phyloP scores from a whole-genome alignment of 2,888 invertebrate species.

The Carcina quercana region DNA sequence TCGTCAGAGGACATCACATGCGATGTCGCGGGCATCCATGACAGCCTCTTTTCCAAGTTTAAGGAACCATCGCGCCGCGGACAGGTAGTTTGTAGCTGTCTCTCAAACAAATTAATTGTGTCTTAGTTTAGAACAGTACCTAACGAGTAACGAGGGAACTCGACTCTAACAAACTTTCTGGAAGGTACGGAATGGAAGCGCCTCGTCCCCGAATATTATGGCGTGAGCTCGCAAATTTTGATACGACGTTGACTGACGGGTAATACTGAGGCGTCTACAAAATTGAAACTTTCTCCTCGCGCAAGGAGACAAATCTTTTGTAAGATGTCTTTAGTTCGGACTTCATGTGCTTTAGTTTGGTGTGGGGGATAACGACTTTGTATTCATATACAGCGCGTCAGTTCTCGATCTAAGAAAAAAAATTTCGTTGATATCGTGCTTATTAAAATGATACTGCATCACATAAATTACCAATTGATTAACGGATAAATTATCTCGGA shows the following conservation, averaged over 20 bases:
- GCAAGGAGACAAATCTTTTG: conserved; percentile 14
- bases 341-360: neutral
- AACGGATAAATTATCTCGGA: too few relatives aligned
- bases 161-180: conserved; percentile 57
- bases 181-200: conserved; percentile 45
- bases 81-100: conserved; percentile 69
- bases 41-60: conserved; percentile 59
- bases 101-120: conserved; percentile 70
- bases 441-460: too few relatives aligned
- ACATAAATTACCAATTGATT: too few relatives aligned
- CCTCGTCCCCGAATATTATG: conserved; percentile 33
- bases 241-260: conserved; percentile 35
- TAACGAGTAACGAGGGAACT: conserved; percentile 57
- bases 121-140: conserved; percentile 60
- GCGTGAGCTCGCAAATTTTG: conserved; percentile 43
- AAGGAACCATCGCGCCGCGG: conserved; percentile 46
- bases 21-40: conserved; percentile 36
- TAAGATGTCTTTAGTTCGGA: conserved; percentile 2
- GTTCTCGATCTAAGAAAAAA: too few relatives aligned
- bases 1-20: too few relatives aligned
- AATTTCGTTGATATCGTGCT: too few relatives aligned
- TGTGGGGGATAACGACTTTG: too few relatives aligned
- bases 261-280: conserved; percentile 25
- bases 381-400: too few relatives aligned
- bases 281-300: conserved; percentile 25